A percentile compares a stretch with the other conserved stretches of the same genome.
Conservation (phyloP, 2,797 vertebrate species). For the Tinamus major region DNA sequence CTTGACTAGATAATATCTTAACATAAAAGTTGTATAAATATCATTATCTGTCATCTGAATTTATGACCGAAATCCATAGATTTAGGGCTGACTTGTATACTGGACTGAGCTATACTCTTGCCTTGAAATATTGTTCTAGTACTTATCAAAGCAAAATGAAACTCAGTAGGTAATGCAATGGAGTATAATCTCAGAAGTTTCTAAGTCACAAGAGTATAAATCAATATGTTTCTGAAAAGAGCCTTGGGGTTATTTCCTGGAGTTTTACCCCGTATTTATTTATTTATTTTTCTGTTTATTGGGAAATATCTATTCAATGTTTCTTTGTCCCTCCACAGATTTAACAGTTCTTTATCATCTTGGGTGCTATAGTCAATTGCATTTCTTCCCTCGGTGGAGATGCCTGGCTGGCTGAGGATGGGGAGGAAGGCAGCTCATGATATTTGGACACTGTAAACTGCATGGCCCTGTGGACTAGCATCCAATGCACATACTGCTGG, state of each 20-base stretch:
- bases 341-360: neutral
- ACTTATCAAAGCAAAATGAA: neutral
- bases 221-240: neutral
- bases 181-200: neutral
- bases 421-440: neutral
- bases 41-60: neutral
- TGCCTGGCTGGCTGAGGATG: neutral
- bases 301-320: neutral
- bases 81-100: neutral
- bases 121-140: neutral
- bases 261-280: neutral
- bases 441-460: neutral
- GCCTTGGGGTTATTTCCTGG: neutral
- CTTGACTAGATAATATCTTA: neutral
- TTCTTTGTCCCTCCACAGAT: neutral
- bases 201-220: neutral
- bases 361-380: neutral
- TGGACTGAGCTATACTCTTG: neutral
- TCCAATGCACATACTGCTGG: neutral
- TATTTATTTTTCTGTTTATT: neutral
- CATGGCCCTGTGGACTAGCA: neutral
- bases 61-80: neutral
- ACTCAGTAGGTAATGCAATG: neutral
- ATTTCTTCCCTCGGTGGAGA: neutral
- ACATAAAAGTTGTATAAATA: neutral